A percentile compares a stretch with the other conserved stretches of the same genome.
Evolutionary conservation across 2,797 vertebrate genomes (phyloP).

Genomic region (Rhadinocentrus ornatus): DNA sequence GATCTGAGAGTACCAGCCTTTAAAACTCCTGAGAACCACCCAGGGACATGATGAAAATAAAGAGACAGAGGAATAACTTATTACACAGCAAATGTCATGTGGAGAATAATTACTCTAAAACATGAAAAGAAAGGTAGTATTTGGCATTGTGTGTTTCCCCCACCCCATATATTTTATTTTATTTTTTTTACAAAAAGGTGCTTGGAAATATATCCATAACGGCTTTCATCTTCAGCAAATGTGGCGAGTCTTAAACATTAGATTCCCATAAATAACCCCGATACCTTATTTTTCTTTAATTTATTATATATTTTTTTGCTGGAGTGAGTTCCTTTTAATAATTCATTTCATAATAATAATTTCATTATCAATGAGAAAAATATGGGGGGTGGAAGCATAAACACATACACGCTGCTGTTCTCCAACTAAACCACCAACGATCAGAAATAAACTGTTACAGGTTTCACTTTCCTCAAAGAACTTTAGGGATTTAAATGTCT

Average conservation of each 20-base stretch:
- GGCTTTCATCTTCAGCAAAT: slow-evolving; percentile 39
- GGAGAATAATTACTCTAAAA: slow-evolving; percentile 40
- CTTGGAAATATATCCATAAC: slow-evolving; percentile 37
- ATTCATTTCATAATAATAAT: too few species aligned
- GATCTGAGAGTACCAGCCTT: slow-evolving; percentile 74
- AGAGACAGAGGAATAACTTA: slow-evolving; percentile 30
- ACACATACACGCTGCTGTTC: neutral
- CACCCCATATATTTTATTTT: neutral
- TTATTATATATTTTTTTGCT: neutral
- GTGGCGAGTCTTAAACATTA: slow-evolving; percentile 12
- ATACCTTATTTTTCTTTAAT: neutral
- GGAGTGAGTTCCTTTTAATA: neutral
- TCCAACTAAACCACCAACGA: neutral
- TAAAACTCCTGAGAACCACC: slow-evolving; percentile 65
- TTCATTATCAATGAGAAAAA: neutral
- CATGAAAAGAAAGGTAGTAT: slow-evolving; percentile 59
- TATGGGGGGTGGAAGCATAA: neutral
- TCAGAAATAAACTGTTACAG: neutral
- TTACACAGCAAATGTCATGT: slow-evolving; percentile 43
- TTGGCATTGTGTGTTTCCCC: slow-evolving; percentile 71
- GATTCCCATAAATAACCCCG: neutral
- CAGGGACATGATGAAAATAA: slow-evolving; percentile 10
- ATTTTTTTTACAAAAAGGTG: slow-evolving; percentile 52
- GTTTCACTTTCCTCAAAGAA: neutral
- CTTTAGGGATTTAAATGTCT: neutral